Conservation (phyloP, 2,113 vertebrate species). For the Callipepla californica region DNA sequence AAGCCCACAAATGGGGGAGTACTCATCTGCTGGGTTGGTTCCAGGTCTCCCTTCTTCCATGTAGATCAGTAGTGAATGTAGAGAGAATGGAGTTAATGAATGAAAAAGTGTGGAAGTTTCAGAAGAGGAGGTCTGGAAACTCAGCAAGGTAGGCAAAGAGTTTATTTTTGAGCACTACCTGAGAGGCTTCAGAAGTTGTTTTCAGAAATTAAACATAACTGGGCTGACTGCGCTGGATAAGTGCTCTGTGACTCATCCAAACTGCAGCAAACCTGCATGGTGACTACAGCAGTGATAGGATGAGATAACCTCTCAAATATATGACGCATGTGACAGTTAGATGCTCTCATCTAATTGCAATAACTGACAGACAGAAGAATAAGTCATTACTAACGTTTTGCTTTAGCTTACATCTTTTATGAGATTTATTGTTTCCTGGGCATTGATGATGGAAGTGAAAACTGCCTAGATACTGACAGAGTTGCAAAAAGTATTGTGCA, state of each 20-base stretch:
- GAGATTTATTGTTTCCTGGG: constrained; percentile 11
- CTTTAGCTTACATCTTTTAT: background rate
- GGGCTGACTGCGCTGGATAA: background rate
- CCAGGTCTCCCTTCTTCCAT: background rate
- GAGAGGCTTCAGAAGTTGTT: background rate
- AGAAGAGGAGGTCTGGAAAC: background rate
- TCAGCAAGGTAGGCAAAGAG: background rate
- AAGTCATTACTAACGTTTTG: background rate
- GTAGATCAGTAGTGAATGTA: background rate
- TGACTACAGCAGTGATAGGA: background rate
- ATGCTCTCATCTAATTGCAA: constrained; percentile 49
- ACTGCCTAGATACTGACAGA: background rate
- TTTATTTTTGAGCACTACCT: constrained; percentile 12
- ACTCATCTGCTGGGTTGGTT: background rate
- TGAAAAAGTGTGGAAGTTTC: background rate
- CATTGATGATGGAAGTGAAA: background rate
- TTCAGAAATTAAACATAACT: constrained; percentile 26
- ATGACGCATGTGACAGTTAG: constrained; percentile 26
- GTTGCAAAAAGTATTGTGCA: background rate
- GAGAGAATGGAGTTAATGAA: background rate
- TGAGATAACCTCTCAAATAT: constrained; percentile 23
- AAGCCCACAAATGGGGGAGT: background rate
- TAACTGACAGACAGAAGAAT: background rate
- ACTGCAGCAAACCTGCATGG: background rate
- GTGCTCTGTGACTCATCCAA: constrained; percentile 21